These are phyloP conservation scores for Betta splendens DNA, from an alignment of 2,797 vertebrate species.

Conservation along the genomic window DNA sequence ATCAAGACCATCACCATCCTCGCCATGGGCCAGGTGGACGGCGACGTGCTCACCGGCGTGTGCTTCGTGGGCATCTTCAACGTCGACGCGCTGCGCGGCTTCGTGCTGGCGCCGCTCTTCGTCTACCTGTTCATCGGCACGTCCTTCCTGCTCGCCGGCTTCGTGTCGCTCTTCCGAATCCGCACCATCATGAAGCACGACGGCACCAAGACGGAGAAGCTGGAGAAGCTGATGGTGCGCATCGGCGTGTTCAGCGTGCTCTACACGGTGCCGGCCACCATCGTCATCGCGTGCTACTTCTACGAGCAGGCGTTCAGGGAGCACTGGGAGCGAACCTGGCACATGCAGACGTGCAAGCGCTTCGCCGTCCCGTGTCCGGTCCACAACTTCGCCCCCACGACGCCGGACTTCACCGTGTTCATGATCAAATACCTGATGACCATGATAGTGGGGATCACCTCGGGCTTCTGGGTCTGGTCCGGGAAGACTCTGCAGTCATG, in stretches of 20 bases:
- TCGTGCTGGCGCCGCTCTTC: conserved; percentile 94
- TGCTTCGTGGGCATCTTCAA: conserved; percentile 97
- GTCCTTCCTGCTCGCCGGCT: conserved; percentile 98
- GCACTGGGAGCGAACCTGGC: conserved; percentile 97
- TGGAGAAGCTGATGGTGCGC: conserved; percentile 98
- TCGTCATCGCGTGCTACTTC: conserved; percentile 97
- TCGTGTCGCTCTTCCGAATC: conserved; percentile 97
- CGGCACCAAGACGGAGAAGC: conserved; percentile 96
- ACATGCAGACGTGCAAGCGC: conserved; percentile 94
- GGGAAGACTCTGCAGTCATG: conserved; percentile 98
- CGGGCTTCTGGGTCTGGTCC: conserved; percentile 99
- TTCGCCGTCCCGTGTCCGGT: conserved; percentile 91
- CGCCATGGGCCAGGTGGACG: conserved; percentile 97
- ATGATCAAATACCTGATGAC: conserved; percentile 99
- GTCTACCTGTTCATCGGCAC: conserved; percentile 98
- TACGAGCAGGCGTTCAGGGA: conserved; percentile 98
- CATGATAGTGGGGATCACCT: conserved; percentile 99
- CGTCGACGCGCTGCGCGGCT: conserved; percentile 92
- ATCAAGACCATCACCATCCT: conserved; percentile 98
- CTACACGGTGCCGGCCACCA: conserved; percentile 97
- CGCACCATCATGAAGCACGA: conserved; percentile 99
- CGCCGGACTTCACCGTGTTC: conserved; percentile 97
- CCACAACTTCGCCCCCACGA: conserved; percentile 92
- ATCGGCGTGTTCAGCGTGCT: conserved; percentile 98
- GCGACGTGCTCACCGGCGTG: conserved; percentile 94